Evolutionary conservation across 2,113 vertebrate species (phyloP).

Genomic region (Pteronura brasiliensis): DNA sequence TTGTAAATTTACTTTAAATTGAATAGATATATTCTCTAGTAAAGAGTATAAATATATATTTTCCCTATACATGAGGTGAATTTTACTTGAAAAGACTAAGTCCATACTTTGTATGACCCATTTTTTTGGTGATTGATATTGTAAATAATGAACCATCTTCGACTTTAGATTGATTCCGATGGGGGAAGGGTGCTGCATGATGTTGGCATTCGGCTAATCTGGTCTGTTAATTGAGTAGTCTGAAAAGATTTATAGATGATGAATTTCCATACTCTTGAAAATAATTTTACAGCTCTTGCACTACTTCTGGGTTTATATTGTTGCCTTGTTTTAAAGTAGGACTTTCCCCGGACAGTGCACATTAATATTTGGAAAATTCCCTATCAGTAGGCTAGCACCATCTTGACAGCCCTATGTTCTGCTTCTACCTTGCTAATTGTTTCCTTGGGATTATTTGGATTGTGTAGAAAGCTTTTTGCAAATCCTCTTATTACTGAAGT

Average conservation of each 20-base stretch:
- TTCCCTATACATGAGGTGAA: neutral
- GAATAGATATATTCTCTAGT: neutral
- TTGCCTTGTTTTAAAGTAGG: conserved; percentile 20
- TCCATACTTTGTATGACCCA: neutral
- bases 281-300: conserved; percentile 26
- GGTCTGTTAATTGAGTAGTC: conserved; percentile 58
- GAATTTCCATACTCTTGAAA: conserved; percentile 61
- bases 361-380: conserved; percentile 68
- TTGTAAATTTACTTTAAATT: conserved; percentile 36
- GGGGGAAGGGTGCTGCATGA: conserved; percentile 57
- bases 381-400: conserved; percentile 62
- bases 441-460: conserved; percentile 86
- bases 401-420: conserved; percentile 78
- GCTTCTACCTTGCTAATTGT: conserved; percentile 86
- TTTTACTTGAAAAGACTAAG: neutral
- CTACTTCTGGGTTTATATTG: conserved; percentile 29
- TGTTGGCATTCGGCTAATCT: conserved; percentile 43
- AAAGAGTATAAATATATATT: neutral
- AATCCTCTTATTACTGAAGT: conserved; percentile 87
- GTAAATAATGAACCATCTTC: conserved; percentile 46
- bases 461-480: conserved; percentile 85
- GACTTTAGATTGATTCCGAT: conserved; percentile 53
- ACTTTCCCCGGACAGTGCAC: conserved; percentile 34
- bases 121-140: neutral
- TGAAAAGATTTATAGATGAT: conserved; percentile 72